These are phyloP conservation scores for Scaptomyza tumidula DNA, from an alignment of 2,888 invertebrate species.

Conservation along the genomic window DNA sequence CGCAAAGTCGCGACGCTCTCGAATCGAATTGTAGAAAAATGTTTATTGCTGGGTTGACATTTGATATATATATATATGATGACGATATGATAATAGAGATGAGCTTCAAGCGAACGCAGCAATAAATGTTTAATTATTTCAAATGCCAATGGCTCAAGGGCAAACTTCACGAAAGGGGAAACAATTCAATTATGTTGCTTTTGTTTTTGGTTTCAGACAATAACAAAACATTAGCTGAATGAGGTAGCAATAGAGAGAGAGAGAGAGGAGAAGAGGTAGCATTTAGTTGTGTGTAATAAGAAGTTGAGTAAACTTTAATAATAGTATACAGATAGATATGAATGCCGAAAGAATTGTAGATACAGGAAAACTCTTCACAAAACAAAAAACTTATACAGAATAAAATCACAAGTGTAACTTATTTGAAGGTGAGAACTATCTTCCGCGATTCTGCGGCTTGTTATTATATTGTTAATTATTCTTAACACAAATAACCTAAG, in stretches of 20 bases:
- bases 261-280: too few relatives aligned
- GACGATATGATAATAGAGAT: background rate
- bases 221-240: background rate
- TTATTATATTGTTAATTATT: too few relatives aligned
- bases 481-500: too few relatives aligned
- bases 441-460: too few relatives aligned
- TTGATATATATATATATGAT: constrained; percentile 4
- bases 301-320: too few relatives aligned
- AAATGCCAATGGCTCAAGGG: background rate
- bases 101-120: background rate
- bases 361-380: too few relatives aligned
- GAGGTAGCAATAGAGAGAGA: too few relatives aligned
- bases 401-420: too few relatives aligned
- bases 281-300: too few relatives aligned
- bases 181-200: background rate
- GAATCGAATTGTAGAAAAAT: constrained; percentile 44
- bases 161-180: background rate
- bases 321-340: background rate
- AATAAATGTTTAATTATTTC: background rate
- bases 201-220: background rate
- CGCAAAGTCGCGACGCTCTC: constrained; percentile 44
- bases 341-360: too few relatives aligned
- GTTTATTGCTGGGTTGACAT: constrained; percentile 37
- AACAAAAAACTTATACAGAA: too few relatives aligned
- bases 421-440: too few relatives aligned